Percentiles rank a stretch among this genome's conserved stretches.
Evolutionary conservation across 1,140 invertebrate genomes (phyloP).

Genomic region (Drosophila ogumai): DNA sequence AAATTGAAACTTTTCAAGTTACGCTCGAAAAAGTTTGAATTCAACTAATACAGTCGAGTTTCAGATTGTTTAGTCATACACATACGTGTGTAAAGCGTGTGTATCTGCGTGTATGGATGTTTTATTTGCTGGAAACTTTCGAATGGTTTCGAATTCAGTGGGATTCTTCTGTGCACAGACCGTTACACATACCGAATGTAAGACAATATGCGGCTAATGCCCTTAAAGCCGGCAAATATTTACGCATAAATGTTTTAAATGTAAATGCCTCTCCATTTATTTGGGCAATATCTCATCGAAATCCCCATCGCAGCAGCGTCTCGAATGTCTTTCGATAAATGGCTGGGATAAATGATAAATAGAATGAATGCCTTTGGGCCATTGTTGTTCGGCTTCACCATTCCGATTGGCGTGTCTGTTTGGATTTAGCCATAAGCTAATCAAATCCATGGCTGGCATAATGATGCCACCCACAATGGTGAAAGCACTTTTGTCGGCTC

Average conservation of each 20-base stretch:
- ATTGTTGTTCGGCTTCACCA: slow-evolving; percentile 45
- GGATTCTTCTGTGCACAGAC: slow-evolving; percentile 35
- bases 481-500: slow-evolving; percentile 21
- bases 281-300: slow-evolving; percentile 54
- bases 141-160: slow-evolving; percentile 51
- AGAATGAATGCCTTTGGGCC: slow-evolving; percentile 74
- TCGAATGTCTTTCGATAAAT: slow-evolving; percentile 71
- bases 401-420: slow-evolving; percentile 59
- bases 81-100: slow-evolving; percentile 6
- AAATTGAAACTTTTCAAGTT: slow-evolving; percentile 78
- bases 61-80: slow-evolving; percentile 46
- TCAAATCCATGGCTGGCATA: slow-evolving; percentile 75
- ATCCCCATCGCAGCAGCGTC: slow-evolving; percentile 11
- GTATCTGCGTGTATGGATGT: slow-evolving; percentile 40
- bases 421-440: slow-evolving; percentile 79
- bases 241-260: slow-evolving; percentile 74
- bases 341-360: slow-evolving; percentile 79
- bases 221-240: slow-evolving; percentile 60
- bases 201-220: slow-evolving; percentile 51
- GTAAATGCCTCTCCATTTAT: slow-evolving; percentile 69
- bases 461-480: slow-evolving; percentile 45
- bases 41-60: slow-evolving; percentile 57
- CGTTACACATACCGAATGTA: slow-evolving; percentile 30
- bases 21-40: slow-evolving; percentile 72
- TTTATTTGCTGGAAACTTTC: slow-evolving; percentile 61